phyloP scores from a whole-genome alignment of 1,140 invertebrate genomes.

The Carposina sasakii region DNA sequence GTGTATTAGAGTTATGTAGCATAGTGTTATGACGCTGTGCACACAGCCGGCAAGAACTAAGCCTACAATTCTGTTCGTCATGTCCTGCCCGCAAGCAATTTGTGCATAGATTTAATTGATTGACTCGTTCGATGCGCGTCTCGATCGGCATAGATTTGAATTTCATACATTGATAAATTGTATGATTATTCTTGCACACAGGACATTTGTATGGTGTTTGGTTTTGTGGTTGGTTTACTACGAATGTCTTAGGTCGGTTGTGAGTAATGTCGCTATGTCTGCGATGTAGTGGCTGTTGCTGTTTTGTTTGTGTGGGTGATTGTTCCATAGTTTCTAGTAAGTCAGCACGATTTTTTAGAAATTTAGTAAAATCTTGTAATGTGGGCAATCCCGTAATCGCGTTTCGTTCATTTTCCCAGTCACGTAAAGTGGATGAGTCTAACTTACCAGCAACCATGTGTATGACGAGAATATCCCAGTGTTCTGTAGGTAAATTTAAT shows the following conservation, averaged over 20 bases:
- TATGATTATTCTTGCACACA: background rate
- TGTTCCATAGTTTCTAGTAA: conserved; percentile 4
- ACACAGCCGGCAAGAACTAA: background rate
- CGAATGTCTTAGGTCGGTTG: conserved; percentile 8
- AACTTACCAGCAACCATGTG: conserved; percentile 11
- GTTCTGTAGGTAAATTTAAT: background rate
- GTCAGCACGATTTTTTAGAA: conserved; percentile 8
- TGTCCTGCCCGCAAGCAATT: conserved; percentile 1
- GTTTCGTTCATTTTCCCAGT: conserved; percentile 8
- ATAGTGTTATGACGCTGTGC: background rate
- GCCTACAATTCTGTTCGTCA: background rate
- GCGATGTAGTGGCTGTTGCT: too few relatives aligned
- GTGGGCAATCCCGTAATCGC: conserved; percentile 1
- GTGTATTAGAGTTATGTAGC: background rate
- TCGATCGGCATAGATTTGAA: conserved; percentile 6
- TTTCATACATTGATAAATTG: conserved; percentile 2
- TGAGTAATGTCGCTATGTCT: conserved; percentile 11
- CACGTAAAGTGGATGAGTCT: conserved; percentile 2
- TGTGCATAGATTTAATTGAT: background rate
- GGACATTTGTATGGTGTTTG: background rate
- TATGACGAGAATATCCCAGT: background rate
- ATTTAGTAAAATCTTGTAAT: conserved; percentile 3
- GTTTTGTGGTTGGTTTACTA: background rate
- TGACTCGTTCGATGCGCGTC: background rate
- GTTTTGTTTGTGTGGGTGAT: background rate